Evolutionary conservation across 2,797 vertebrate species (phyloP), one percentile per base, ranked within the genome.

Genomic region (Enteromius paludinosus): DNA sequence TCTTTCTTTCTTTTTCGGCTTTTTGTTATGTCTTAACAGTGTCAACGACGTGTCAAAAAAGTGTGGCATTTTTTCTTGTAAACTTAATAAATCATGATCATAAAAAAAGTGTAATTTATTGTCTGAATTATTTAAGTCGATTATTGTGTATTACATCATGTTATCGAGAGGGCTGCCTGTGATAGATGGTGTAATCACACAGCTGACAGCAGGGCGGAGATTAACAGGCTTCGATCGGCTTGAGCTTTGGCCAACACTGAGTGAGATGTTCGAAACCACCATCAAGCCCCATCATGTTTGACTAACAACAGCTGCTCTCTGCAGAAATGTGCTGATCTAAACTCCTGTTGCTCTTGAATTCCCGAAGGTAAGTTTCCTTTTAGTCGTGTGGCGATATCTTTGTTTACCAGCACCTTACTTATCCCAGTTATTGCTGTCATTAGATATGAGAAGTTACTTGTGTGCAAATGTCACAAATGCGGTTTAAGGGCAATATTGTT

Each of bases 161-260:
- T 56, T 56, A 78, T 54, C 3, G 35, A 12, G 56, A 64, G 5
- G n/a, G 35, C 11, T 2, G 17, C 2, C 17, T 76, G 28, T 49
- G 66, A 80, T 38, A 45, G 78, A 80, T 80, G 68, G 20, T 62
- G 79, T 71, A 47, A 62, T 43, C 70, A 23, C n/a, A 77, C 81
- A 62, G 61, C 77, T 12, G 49, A 25, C 25, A 62, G 56, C 4
- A 25, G 56, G 79, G 79, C 28, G 68, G 79, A 81, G 79, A 81
- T 49, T 81, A n/a, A 33, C 23, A 77, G 80, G 71, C 61, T 68
- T 79, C 78, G 65, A 79, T 59, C 35, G 15, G 66, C 7, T 70
- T 70, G 49, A 45, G 65, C 35, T 79, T 59, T 79, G 65, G 38
- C 6, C 66, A 59, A 45, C 66, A 43, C 33, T 23, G 38, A 35